phyloP scores from a whole-genome alignment of 2,888 invertebrate genomes.

The Pyrochroa serraticornis region DNA sequence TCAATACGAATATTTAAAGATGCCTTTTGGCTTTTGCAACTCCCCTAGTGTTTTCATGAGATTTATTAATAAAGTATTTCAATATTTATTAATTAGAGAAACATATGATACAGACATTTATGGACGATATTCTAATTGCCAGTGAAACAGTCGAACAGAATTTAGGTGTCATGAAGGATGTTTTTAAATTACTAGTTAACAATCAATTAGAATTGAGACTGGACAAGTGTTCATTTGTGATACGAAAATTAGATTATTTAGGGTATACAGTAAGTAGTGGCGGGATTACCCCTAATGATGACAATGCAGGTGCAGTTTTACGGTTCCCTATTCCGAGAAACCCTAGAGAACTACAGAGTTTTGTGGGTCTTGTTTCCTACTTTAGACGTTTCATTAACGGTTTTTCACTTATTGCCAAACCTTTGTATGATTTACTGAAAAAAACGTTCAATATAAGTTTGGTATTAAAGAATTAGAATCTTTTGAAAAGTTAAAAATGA shows the following conservation, averaged over 20 bases:
- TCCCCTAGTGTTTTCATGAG: conserved; percentile 35
- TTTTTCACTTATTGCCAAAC: conserved; percentile 1
- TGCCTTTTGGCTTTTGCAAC: conserved; percentile 41
- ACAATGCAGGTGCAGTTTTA: conserved; percentile 6
- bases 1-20: conserved; percentile 37
- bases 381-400: conserved; percentile 16
- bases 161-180: conserved; percentile 17
- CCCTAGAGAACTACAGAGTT: conserved; percentile 12
- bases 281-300: conserved; percentile 15
- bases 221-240: conserved; percentile 25
- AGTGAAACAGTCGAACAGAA: conserved; percentile 25
- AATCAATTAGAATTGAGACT: conserved; percentile 17
- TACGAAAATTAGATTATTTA: conserved; percentile 14
- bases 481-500: conserved; percentile 36
- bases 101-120: conserved; percentile 20
- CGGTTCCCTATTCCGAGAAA: conserved; percentile 20
- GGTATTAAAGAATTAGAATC: conserved; percentile 28
- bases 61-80: conserved; percentile 25
- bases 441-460: conserved; percentile 35
- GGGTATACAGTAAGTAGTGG: conserved; percentile 10
- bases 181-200: conserved; percentile 4
- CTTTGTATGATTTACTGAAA: conserved; percentile 30
- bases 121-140: conserved; percentile 33
- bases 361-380: conserved; percentile 20
- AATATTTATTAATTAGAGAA: conserved; percentile 15